These are phyloP conservation scores for Tenrec ecaudatus DNA, from an alignment of 2,113 vertebrate species.

Conservation along the genomic window DNA sequence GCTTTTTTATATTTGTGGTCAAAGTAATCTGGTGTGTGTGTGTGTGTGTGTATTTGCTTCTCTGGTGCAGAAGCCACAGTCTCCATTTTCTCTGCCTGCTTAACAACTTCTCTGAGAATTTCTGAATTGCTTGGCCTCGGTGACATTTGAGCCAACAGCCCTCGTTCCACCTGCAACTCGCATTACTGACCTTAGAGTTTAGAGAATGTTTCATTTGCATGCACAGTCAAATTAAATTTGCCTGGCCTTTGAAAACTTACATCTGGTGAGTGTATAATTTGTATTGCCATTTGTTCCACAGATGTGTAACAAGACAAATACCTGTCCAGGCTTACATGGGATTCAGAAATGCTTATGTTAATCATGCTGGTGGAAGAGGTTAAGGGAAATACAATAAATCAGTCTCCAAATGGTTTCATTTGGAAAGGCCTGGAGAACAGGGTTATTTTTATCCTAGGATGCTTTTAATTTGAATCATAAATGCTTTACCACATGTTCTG, in stretches of 20 bases:
- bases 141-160: slow-evolving; percentile 31
- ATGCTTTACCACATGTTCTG: slow-evolving; percentile 92
- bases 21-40: neutral
- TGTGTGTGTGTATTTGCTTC: neutral
- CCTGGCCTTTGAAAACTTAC: slow-evolving; percentile 81
- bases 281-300: slow-evolving; percentile 88
- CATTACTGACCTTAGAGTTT: slow-evolving; percentile 66
- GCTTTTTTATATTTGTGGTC: slow-evolving; percentile 9
- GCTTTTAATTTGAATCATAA: slow-evolving; percentile 93
- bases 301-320: slow-evolving; percentile 89
- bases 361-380: slow-evolving; percentile 85
- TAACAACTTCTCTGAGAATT: neutral
- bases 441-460: slow-evolving; percentile 93
- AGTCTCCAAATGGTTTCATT: slow-evolving; percentile 88
- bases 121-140: slow-evolving; percentile 55
- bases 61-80: neutral
- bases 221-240: slow-evolving; percentile 84
- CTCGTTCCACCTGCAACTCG: slow-evolving; percentile 66
- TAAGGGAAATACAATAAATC: slow-evolving; percentile 88
- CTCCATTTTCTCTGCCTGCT: neutral
- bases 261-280: slow-evolving; percentile 85
- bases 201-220: slow-evolving; percentile 83
- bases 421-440: slow-evolving; percentile 87
- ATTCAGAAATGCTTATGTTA: slow-evolving; percentile 88
- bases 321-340: slow-evolving; percentile 86